Conservation (phyloP, 1,140 invertebrate species). For the Caenorhabditis briggsae region DNA sequence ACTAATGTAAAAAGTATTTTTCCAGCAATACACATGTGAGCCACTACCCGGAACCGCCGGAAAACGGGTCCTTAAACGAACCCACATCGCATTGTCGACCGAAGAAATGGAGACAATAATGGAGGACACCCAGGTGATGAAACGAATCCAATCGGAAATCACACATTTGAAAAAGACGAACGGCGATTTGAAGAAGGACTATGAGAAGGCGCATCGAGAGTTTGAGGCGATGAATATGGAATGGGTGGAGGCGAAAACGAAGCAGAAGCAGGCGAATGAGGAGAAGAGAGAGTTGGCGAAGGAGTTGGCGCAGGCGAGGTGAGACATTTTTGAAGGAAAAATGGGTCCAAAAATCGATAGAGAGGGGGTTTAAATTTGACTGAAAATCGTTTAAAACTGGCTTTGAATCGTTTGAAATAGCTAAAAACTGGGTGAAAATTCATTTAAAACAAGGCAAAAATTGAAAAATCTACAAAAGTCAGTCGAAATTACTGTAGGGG, state of each 20-base stretch:
- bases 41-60: background rate
- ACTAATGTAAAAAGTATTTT: no score
- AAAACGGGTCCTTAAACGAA: conserved; percentile 16
- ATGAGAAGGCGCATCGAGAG: background rate
- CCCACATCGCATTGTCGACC: background rate
- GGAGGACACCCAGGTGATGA: background rate
- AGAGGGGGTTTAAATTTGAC: no score
- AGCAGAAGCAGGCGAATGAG: background rate
- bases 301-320: background rate
- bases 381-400: background rate
- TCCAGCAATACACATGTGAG: no score
- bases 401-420: background rate
- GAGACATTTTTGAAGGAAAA: no score
- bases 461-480: no score
- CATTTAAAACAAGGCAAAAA: no score
- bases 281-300: background rate
- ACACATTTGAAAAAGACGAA: background rate
- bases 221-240: conserved; percentile 4
- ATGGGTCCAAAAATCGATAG: no score
- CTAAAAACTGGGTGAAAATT: no score
- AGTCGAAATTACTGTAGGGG: no score
- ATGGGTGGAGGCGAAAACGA: background rate
- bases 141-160: conserved; percentile 8
- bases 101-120: conserved; percentile 13
- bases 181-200: background rate